phyloP scores from a whole-genome alignment of 2,797 vertebrate genomes.

The Melanogrammus aeglefinus region DNA sequence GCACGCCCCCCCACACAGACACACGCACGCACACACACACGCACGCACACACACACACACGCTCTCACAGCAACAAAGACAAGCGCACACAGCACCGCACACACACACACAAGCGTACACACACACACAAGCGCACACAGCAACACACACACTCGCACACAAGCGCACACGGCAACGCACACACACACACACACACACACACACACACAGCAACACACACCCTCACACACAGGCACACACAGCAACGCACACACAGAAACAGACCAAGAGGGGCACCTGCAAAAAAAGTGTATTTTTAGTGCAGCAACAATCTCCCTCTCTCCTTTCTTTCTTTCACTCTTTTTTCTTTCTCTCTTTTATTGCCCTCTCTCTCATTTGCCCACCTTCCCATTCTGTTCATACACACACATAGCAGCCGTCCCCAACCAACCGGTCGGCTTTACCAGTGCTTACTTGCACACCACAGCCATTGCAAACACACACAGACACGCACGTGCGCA shows the following conservation, averaged over 20 bases:
- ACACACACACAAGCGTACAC: not conserved
- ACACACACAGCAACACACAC: too few relatives aligned
- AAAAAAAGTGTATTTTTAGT: conserved; percentile 13
- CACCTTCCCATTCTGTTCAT: not conserved
- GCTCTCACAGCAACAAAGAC: not conserved
- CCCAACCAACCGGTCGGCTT: too few relatives aligned
- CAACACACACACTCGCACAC: not conserved
- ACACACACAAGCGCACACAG: not conserved
- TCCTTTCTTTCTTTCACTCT: not conserved
- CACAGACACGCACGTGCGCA: not conserved
- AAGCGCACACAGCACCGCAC: not conserved
- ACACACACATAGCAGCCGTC: not conserved
- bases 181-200: not conserved
- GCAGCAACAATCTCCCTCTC: conserved; percentile 13
- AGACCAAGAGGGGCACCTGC: not conserved
- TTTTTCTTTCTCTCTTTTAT: not conserved
- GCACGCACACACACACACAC: not conserved
- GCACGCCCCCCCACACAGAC: not conserved
- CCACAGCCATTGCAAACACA: not conserved
- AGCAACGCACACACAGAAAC: not conserved
- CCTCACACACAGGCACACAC: too few relatives aligned
- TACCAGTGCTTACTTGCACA: too few relatives aligned
- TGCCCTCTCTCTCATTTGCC: not conserved
- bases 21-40: not conserved
- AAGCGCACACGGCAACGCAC: not conserved